phyloP scores from a whole-genome alignment of 2,797 vertebrate genomes.

The Liasis olivaceus region DNA sequence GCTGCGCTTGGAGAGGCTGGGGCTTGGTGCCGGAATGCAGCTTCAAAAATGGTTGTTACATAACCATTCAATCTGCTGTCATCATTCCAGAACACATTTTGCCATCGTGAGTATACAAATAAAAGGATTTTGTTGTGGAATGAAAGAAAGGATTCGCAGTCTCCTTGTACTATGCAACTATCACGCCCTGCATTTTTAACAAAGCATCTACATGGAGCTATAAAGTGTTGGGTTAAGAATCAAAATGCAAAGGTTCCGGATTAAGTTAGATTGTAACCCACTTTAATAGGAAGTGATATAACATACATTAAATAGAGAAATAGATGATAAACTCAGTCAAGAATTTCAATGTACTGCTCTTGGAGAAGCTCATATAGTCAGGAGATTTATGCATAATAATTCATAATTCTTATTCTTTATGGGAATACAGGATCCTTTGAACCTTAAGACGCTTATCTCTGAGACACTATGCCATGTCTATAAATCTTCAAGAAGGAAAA shows the following conservation, averaged over 20 bases:
- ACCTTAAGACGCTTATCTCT: neutral
- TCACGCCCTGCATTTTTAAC: neutral
- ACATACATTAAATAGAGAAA: no score
- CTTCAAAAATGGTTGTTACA: neutral
- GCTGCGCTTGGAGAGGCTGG: no score
- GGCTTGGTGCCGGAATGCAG: neutral
- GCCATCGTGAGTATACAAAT: neutral
- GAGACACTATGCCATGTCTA: neutral
- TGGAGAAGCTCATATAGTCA: neutral
- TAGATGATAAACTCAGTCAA: neutral
- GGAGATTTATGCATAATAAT: neutral
- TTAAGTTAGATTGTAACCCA: no score
- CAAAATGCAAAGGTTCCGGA: neutral
- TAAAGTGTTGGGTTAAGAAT: neutral
- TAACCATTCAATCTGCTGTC: neutral
- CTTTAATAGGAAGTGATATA: neutral
- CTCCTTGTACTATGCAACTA: neutral
- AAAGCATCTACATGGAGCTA: neutral
- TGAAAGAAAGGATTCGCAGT: neutral
- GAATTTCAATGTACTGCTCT: neutral
- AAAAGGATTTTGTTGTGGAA: neutral
- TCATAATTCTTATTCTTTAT: neutral
- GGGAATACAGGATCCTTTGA: neutral
- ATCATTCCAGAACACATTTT: neutral
- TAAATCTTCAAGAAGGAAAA: neutral